Evolutionary conservation across 2,888 invertebrate species (phyloP).

Genomic region (Ophonus ardosiacus): DNA sequence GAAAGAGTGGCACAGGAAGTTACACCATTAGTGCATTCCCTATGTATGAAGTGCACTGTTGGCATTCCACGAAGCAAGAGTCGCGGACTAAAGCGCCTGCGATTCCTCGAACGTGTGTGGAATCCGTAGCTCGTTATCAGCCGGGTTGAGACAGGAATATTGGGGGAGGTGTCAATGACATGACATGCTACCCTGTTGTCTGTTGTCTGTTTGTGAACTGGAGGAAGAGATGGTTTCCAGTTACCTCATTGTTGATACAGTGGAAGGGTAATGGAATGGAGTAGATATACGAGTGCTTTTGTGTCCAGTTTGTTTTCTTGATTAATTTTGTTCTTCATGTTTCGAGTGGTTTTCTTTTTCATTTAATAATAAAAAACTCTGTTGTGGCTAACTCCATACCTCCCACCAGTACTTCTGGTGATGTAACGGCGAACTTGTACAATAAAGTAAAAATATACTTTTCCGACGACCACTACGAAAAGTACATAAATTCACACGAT

Average conservation of each 20-base stretch:
- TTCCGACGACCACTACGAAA: too few relatives aligned
- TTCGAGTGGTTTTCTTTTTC: neutral
- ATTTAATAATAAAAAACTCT: too few relatives aligned
- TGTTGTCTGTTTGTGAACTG: slow-evolving; percentile 31
- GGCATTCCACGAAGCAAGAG: slow-evolving; percentile 34
- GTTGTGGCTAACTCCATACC: too few relatives aligned
- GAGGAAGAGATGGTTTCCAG: neutral
- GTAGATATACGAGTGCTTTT: neutral
- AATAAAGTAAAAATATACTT: too few relatives aligned
- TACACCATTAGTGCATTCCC: slow-evolving; percentile 63
- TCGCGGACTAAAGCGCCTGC: slow-evolving; percentile 47
- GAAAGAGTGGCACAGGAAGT: slow-evolving; percentile 57
- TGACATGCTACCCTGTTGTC: slow-evolving; percentile 16
- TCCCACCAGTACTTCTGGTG: too few relatives aligned
- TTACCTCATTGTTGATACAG: slow-evolving; percentile 25
- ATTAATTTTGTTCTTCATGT: neutral
- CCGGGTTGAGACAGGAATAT: neutral
- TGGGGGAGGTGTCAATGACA: slow-evolving; percentile 43
- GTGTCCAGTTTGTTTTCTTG: neutral
- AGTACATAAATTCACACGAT: too few relatives aligned
- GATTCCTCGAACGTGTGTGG: slow-evolving; percentile 65
- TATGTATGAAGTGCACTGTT: slow-evolving; percentile 61
- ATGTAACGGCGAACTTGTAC: too few relatives aligned
- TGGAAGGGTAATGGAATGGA: neutral
- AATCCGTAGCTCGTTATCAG: slow-evolving; percentile 67